phyloP scores from a whole-genome alignment of 2,113 vertebrate genomes.

The Psittacula cyanocephala region DNA sequence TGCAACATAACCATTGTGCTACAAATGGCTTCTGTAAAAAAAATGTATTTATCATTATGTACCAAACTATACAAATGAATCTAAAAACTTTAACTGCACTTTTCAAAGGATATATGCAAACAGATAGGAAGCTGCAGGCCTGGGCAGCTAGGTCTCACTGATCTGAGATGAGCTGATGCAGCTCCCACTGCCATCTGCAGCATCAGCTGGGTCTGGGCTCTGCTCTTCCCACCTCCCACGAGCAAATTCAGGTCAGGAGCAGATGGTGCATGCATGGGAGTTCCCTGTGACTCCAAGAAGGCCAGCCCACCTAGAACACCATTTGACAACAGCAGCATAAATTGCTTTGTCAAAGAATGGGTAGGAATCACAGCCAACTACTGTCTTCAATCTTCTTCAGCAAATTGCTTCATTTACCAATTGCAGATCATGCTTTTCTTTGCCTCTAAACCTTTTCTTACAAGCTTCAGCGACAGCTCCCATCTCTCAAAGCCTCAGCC shows the following conservation, averaged over 20 bases:
- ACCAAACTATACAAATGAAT: neutral
- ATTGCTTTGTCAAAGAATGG: neutral
- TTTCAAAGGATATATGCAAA: neutral
- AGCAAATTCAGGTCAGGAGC: neutral
- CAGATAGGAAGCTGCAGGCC: neutral
- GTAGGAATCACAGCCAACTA: neutral
- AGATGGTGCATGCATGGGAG: rapidly evolving
- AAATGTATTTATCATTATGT: neutral
- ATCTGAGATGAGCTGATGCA: neutral
- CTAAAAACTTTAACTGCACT: neutral
- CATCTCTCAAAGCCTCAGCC: neutral
- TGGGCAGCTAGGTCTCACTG: neutral
- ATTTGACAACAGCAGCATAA: neutral
- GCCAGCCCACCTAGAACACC: neutral
- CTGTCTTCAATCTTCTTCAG: neutral
- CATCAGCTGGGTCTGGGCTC: neutral
- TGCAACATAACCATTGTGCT: neutral
- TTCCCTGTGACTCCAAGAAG: neutral
- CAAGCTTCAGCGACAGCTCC: neutral
- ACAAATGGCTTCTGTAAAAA: neutral
- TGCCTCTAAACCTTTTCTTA: neutral
- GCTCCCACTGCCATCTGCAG: neutral
- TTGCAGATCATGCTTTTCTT: neutral
- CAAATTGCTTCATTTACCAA: neutral
- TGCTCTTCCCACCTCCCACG: neutral